phyloP scores from a whole-genome alignment of 2,888 invertebrate genomes.

The Morpho helenor region DNA sequence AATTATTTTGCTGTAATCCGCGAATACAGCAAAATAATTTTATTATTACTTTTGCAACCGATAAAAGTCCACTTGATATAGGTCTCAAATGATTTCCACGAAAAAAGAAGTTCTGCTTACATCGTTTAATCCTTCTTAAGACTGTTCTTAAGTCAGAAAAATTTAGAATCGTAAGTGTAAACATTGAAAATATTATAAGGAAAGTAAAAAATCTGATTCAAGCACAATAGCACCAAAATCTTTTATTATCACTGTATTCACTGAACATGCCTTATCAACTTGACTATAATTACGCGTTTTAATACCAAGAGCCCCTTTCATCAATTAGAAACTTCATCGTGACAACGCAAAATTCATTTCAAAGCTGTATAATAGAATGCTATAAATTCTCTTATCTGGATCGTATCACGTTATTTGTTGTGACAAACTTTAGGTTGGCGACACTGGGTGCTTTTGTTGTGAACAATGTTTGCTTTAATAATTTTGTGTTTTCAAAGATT shows the following conservation, averaged over 20 bases:
- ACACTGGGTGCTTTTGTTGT: constrained; percentile 22
- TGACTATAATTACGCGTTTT: constrained; percentile 25
- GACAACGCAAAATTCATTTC: constrained; percentile 36
- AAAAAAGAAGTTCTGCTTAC: too few species aligned
- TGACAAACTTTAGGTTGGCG: constrained; percentile 31
- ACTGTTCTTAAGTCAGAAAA: too few species aligned
- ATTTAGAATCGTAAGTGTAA: too few species aligned
- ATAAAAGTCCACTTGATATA: too few species aligned
- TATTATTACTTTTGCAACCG: too few species aligned
- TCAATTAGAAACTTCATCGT: constrained; percentile 51
- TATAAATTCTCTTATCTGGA: constrained; percentile 40
- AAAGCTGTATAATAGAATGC: constrained; percentile 37
- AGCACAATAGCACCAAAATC: too few species aligned
- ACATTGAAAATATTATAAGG: too few species aligned
- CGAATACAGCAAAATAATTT: too few species aligned
- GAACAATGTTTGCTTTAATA: constrained; percentile 11
- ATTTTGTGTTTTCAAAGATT: constrained; percentile 14
- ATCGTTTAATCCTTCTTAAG: too few species aligned
- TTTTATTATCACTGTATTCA: constrained; percentile 10
- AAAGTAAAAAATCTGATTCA: too few species aligned
- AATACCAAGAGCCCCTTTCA: constrained; percentile 35
- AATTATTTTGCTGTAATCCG: too few species aligned
- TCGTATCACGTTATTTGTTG: constrained; percentile 35
- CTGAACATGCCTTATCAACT: constrained; percentile 25
- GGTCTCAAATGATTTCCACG: too few species aligned